Percentiles rank a stretch among this genome's conserved stretches.
phyloP scores from a whole-genome alignment of 2,797 vertebrate species.

The Periparus ater region DNA sequence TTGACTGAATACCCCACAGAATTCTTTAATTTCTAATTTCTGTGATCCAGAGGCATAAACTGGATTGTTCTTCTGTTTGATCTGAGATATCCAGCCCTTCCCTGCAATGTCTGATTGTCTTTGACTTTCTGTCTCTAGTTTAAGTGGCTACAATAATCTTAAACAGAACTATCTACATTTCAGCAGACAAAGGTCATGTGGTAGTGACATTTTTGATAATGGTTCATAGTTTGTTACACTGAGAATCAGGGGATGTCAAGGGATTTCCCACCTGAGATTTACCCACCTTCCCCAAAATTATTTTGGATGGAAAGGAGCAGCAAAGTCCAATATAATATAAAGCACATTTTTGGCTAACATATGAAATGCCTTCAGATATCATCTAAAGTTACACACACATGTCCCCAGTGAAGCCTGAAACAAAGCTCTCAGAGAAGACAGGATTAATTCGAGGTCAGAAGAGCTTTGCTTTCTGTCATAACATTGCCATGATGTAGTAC shows the following conservation, averaged over 20 bases:
- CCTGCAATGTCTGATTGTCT: neutral
- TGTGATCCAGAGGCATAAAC: neutral
- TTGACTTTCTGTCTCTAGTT: neutral
- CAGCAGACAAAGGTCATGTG: neutral
- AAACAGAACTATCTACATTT: neutral
- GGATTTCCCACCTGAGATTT: conserved; percentile 40
- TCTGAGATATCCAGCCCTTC: neutral
- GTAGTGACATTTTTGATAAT: neutral
- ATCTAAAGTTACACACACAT: conserved; percentile 54
- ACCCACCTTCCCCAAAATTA: neutral
- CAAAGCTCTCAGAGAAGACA: conserved; percentile 61
- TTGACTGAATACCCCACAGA: neutral
- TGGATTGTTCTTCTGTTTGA: neutral
- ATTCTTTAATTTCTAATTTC: conserved; percentile 1
- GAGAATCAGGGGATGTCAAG: neutral
- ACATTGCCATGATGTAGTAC: conserved; percentile 71
- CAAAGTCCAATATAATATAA: conserved; percentile 33
- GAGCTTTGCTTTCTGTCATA: conserved; percentile 70
- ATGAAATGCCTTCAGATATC: conserved; percentile 64
- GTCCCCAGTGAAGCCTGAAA: conserved; percentile 62
- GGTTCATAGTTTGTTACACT: neutral
- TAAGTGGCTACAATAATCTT: neutral
- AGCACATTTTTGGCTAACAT: conserved; percentile 58
- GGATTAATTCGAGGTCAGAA: conserved; percentile 66
- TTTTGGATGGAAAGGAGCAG: conserved; percentile 3